These are phyloP conservation scores for Tenrec ecaudatus DNA, from an alignment of 2,113 vertebrate genomes.

Conservation along the genomic window DNA sequence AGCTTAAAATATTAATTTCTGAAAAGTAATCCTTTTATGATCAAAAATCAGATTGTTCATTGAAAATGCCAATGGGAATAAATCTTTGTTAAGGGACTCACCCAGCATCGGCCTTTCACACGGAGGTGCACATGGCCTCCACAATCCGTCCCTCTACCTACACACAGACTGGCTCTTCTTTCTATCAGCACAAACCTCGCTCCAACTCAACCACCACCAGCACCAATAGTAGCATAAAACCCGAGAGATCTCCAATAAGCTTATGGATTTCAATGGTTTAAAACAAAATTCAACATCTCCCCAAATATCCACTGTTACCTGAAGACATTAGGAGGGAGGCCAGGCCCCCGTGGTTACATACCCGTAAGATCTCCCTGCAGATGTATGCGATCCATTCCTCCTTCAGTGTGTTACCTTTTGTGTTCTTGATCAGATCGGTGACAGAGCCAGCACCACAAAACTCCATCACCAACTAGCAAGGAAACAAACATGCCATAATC, in stretches of 20 bases:
- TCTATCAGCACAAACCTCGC: neutral
- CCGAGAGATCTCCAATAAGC: neutral
- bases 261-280: neutral
- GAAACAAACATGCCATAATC: conserved; percentile 55
- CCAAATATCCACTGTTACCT: neutral
- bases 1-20: conserved; percentile 17
- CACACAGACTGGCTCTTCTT: neutral
- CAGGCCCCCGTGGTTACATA: conserved; percentile 77
- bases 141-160: neutral
- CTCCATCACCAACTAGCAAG: conserved; percentile 97
- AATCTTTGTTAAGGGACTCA: neutral
- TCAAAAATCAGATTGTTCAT: conserved; percentile 9
- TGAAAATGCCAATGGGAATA: neutral
- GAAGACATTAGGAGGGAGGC: neutral
- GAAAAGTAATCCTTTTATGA: neutral
- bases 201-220: neutral
- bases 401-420: conserved; percentile 98
- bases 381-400: conserved; percentile 99
- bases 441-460: conserved; percentile 98
- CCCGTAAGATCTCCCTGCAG: conserved; percentile 98
- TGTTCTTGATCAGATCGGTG: conserved; percentile 99
- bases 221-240: neutral
- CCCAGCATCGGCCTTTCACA: neutral
- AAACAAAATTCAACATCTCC: neutral
- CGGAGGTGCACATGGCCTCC: neutral